Evolutionary conservation across 1,140 invertebrate genomes (phyloP).

Genomic region (Drosophila insularis): DNA sequence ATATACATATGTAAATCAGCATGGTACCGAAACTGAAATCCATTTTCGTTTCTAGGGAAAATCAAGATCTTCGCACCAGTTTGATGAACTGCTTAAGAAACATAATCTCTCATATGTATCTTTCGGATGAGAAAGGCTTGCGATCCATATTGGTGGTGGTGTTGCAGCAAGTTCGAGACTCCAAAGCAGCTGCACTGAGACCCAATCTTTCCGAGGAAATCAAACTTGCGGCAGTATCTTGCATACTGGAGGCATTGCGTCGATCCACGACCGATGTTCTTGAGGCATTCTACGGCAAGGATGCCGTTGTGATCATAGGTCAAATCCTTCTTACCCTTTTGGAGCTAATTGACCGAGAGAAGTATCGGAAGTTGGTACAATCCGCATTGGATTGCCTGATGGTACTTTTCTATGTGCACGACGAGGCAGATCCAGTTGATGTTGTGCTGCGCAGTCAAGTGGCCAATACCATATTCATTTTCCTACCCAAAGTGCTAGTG

Average conservation of each 20-base stretch:
- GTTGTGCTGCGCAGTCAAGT: constrained; percentile 76
- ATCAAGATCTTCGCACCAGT: constrained; percentile 66
- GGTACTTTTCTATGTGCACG: constrained; percentile 72
- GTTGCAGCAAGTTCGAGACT: constrained; percentile 66
- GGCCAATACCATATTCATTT: constrained; percentile 71
- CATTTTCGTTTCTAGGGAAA: constrained; percentile 33
- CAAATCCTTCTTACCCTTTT: constrained; percentile 65
- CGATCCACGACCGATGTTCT: constrained; percentile 66
- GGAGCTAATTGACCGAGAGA: constrained; percentile 65
- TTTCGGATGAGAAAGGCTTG: constrained; percentile 62
- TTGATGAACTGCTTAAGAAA: constrained; percentile 59
- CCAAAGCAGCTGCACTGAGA: constrained; percentile 32
- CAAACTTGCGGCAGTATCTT: constrained; percentile 67
- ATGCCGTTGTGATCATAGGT: constrained; percentile 51
- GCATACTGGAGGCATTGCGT: constrained; percentile 52
- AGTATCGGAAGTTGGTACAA: constrained; percentile 62
- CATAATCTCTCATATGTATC: constrained; percentile 56
- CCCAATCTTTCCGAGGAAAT: constrained; percentile 74
- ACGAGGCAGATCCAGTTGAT: constrained; percentile 67
- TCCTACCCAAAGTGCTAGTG: constrained; percentile 72
- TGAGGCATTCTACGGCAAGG: constrained; percentile 64
- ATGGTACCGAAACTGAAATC: neutral
- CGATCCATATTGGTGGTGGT: constrained; percentile 68
- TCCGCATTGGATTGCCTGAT: constrained; percentile 62
- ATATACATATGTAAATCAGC: neutral